Percentiles rank a stretch among this genome's conserved stretches.
These are phyloP conservation scores for Lasius fuliginosus DNA, from an alignment of 2,888 invertebrate species.

Conservation along the genomic window DNA sequence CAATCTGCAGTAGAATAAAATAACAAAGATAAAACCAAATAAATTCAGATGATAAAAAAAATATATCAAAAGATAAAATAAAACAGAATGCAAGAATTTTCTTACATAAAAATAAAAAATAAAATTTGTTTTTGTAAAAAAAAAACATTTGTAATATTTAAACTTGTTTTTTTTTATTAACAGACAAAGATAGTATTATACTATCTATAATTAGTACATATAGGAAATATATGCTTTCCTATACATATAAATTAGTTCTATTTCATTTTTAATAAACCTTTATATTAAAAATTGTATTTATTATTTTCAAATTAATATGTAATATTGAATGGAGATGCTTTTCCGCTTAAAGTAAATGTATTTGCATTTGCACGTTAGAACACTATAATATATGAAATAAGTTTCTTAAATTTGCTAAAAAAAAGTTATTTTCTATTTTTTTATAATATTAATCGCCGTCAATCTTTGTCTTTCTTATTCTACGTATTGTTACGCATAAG, in stretches of 20 bases:
- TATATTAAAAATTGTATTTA: neutral
- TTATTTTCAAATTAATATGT: neutral
- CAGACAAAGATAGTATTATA: too few species aligned
- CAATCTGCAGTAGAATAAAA: neutral
- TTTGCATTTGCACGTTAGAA: neutral
- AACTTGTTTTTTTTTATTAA: too few species aligned
- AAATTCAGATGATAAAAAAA: neutral
- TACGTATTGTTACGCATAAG: too few species aligned
- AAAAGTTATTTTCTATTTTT: too few species aligned
- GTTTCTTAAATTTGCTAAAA: neutral
- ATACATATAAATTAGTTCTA: neutral
- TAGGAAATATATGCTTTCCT: neutral
- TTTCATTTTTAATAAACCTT: neutral
- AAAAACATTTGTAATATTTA: neutral
- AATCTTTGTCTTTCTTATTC: too few species aligned
- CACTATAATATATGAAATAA: neutral
- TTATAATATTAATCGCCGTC: too few species aligned
- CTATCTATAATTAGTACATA: too few species aligned
- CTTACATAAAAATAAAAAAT: neutral
- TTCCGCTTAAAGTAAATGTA: neutral
- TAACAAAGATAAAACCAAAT: neutral
- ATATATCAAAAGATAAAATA: neutral
- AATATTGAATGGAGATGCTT: neutral
- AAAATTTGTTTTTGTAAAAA: constrained; percentile 12
- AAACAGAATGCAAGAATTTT: neutral